Evolutionary conservation across 2,797 vertebrate genomes (phyloP), one percentile per base, ranked within the genome.

Genomic region (Hipposideros larvatus): DNA sequence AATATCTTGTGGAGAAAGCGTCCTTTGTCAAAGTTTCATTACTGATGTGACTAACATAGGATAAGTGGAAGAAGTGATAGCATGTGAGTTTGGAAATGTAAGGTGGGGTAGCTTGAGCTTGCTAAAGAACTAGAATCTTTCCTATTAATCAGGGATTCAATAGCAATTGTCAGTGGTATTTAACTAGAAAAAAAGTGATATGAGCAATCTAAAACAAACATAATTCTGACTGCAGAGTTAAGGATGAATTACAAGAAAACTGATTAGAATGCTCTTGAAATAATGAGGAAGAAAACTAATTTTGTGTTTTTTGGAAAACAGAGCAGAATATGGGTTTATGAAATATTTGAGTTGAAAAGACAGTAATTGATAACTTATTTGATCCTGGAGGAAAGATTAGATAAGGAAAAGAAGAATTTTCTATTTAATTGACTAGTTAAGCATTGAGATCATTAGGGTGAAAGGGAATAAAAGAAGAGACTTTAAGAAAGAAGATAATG

Each of bases 221-320:
- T 34, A 75, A 90, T 93, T 92, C 59, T 88, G 31, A 91, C n/a
- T 28, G 9, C 15, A 71, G 28, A 75, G 22, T 75, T 75, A 61
- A 90, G 46, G 37, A 91, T 68, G 48, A 5, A 94, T 94, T 59
- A 37, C 92, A 94, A 90, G 37, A 46, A 79, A 24, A 19, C 7
- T 48, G 28, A 51, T 71, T 87, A 86, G 68, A 94, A 65, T 37
- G 7, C 10, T 53, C 34, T 84, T 93, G 57, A 93, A 92, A 79
- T 85, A 90, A 95, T 77, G 22, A 53, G 14, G 21, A 55, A 65
- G 31, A 77, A 79, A 93, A 94, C 94, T 66, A 87, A 94, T 90
- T 80, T 92, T 51, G 55, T 84, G 10, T 7, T 66, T 91, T 65
- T 57, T 55, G 63, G 10, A 94, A 94, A 88, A 51, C n/a, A 94